phyloP scores from a whole-genome alignment of 2,888 invertebrate genomes.

The Alloscopus bannaensis region DNA sequence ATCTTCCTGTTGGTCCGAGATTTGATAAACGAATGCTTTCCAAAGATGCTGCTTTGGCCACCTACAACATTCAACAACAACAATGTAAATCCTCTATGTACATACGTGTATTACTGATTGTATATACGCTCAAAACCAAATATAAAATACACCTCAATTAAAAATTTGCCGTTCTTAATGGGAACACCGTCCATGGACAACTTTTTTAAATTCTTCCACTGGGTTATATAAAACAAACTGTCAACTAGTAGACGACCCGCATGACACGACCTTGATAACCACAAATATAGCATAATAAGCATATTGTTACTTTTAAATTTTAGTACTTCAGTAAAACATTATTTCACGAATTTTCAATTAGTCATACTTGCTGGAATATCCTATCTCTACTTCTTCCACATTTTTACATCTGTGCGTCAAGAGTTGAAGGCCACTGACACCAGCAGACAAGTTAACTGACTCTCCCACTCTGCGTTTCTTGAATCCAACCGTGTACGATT shows the following conservation, averaged over 20 bases:
- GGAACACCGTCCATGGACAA: constrained; percentile 67
- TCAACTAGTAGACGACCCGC: constrained; percentile 59
- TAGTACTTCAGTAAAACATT: background rate
- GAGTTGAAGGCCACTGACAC: constrained; percentile 63
- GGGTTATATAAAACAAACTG: constrained; percentile 55
- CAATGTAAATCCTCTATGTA: too few species aligned
- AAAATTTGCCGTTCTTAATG: constrained; percentile 67
- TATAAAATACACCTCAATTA: constrained; percentile 59
- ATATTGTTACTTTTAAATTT: too few species aligned
- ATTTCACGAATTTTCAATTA: too few species aligned
- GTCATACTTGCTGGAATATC: constrained; percentile 61
- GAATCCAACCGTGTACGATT: constrained; percentile 17
- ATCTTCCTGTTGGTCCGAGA: constrained; percentile 65
- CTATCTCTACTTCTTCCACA: constrained; percentile 69
- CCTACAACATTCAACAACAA: constrained; percentile 36
- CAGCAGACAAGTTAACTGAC: constrained; percentile 31
- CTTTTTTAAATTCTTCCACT: constrained; percentile 64
- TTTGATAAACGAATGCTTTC: constrained; percentile 65
- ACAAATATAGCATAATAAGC: too few species aligned
- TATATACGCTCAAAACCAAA: too few species aligned
- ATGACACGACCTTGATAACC: constrained; percentile 57
- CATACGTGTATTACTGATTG: too few species aligned
- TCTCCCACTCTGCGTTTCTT: constrained; percentile 56
- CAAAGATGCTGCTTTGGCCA: constrained; percentile 45
- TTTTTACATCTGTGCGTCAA: constrained; percentile 55